These are phyloP conservation scores for Hystrix cristata DNA, from an alignment of 2,113 vertebrate genomes.

Conservation along the genomic window DNA sequence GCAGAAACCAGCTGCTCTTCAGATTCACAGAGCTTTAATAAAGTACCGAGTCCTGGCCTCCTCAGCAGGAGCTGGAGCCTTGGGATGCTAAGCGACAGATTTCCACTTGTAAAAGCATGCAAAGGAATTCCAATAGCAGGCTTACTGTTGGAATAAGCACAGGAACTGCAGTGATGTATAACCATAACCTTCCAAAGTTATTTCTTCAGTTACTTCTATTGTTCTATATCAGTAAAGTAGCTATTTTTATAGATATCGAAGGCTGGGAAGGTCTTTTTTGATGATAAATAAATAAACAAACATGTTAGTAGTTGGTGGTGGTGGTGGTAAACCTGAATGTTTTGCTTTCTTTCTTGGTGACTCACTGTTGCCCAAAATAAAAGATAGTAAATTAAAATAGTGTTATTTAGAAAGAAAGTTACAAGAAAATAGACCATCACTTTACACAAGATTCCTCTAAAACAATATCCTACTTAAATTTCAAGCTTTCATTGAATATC, in stretches of 20 bases:
- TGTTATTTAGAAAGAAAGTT: slow-evolving; percentile 20
- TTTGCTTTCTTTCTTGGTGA: slow-evolving; percentile 29
- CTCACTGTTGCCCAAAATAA: slow-evolving; percentile 9
- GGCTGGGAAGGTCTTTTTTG: neutral
- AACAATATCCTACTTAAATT: neutral
- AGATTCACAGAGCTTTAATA: neutral
- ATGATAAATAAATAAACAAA: neutral
- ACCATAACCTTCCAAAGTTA: neutral
- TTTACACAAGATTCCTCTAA: slow-evolving; percentile 11
- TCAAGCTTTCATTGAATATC: neutral
- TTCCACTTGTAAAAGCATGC: neutral
- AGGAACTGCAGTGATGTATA: neutral
- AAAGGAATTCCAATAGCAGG: neutral
- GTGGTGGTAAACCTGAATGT: neutral
- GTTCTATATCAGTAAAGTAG: neutral
- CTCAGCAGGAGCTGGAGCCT: neutral
- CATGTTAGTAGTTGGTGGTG: neutral
- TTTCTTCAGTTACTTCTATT: neutral
- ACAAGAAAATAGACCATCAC: slow-evolving; percentile 4
- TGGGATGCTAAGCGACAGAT: neutral
- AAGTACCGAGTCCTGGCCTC: neutral
- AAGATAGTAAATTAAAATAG: slow-evolving; percentile 15
- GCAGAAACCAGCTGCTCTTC: neutral
- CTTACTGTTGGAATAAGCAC: neutral
- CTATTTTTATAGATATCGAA: neutral